Base-by-base conservation (phyloP, 2,888 invertebrate genomes). In the Drosophila neutralis region DNA sequence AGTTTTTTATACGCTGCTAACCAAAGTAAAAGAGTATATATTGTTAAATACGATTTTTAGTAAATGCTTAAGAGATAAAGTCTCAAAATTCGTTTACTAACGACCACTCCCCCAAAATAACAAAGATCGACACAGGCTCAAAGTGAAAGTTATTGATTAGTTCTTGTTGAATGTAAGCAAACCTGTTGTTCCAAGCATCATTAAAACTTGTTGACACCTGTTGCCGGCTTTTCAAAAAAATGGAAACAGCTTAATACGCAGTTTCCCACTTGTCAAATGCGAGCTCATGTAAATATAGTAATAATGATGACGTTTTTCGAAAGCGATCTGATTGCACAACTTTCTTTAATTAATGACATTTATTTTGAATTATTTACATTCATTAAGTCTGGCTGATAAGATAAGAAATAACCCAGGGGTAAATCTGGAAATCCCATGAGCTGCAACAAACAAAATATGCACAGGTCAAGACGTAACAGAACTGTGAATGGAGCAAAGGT, bases 301-400 rank as follows among this genome's bases (percentile, higher is more conserved):
- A 63, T 45, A 45, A 49, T 35, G 54, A 56, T 67, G 62, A 60
- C 62, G 61, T 49, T 58, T 21, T 21, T 36, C 29, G 38, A 48
- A 36, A 27, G 13, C 18, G 35, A 42, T 36, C 49, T 21, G 63
- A 38, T 76, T 78, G 49, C 69, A 58, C 59, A 68, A 78, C 48
- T 42, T 29, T 42, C 27, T n/a, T 40, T 24, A 5, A 51, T 29
- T 11, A 33, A 24, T 40, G 7, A 1, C 2, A 15, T 4, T 13
- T 27, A 35, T 27, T 64, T 24, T 5, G 11, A 24, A 49, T 38
- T 27, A 36, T 38, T 49, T 49, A 49, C 38, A 53, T 36, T 21
- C 18, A 56, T 24, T 40, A n/a, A 15, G 42, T 69, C 48, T 40
- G 24, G 21, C 66, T 78, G 78, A 78, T 80, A 78, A 78, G 77